Conservation (phyloP, 2,888 invertebrate genomes). For the Leucania comma region DNA sequence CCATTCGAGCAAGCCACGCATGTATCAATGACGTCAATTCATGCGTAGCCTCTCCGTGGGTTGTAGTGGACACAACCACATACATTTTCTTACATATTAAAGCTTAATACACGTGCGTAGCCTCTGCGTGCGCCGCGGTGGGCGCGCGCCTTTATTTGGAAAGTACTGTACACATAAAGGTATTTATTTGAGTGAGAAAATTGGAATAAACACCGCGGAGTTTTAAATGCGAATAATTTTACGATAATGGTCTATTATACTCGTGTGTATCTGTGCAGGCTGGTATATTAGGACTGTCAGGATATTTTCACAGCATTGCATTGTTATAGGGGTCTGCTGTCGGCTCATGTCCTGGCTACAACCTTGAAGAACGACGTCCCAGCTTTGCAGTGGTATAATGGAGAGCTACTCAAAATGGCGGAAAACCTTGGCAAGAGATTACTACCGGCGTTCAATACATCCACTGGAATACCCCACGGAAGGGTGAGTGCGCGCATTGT, state of each 20-base stretch:
- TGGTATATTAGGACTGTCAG: neutral
- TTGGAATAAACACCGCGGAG: neutral
- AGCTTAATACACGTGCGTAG: too few species aligned
- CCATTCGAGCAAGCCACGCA: too few species aligned
- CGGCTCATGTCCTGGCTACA: slow-evolving; percentile 97
- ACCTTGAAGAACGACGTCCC: slow-evolving; percentile 94
- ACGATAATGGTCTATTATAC: neutral
- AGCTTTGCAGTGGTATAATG: slow-evolving; percentile 95
- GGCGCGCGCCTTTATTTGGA: too few species aligned
- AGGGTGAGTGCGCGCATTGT: slow-evolving; percentile 90
- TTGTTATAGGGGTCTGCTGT: slow-evolving; percentile 94
- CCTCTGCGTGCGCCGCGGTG: too few species aligned
- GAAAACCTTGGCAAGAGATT: slow-evolving; percentile 97
- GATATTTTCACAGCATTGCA: neutral
- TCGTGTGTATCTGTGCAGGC: neutral
- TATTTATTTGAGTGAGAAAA: neutral
- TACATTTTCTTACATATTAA: too few species aligned
- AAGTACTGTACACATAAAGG: too few species aligned
- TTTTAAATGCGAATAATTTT: neutral
- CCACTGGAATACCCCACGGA: slow-evolving; percentile 99
- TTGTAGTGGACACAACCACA: too few species aligned
- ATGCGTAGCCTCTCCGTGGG: too few species aligned
- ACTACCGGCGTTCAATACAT: slow-evolving; percentile 99
- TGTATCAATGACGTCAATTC: too few species aligned
- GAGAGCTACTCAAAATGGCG: slow-evolving; percentile 97